Conservation (phyloP, 2,113 vertebrate species). For the Clarias magur region DNA sequence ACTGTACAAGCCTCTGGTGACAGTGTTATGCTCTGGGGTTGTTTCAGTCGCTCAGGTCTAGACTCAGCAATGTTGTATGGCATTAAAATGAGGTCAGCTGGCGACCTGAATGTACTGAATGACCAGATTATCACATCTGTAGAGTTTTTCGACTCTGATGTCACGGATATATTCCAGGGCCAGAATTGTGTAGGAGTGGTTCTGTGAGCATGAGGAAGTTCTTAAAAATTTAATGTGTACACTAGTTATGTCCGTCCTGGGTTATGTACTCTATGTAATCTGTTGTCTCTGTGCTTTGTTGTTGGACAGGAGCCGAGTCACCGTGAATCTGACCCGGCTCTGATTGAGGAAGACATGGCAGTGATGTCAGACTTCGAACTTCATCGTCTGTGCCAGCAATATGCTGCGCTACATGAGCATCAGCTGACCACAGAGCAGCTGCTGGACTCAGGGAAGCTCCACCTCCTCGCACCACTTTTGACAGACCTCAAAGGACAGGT, state of each 20-base stretch:
- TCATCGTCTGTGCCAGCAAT: constrained; percentile 88
- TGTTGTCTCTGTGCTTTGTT: neutral
- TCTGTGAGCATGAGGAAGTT: too few species aligned
- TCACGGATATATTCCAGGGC: too few species aligned
- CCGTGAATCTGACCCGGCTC: constrained; percentile 83
- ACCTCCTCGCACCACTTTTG: constrained; percentile 79
- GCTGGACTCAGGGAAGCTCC: constrained; percentile 94
- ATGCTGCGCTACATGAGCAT: constrained; percentile 77
- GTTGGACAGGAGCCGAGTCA: constrained; percentile 87
- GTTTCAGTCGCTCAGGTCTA: too few species aligned
- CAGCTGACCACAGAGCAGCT: constrained; percentile 80
- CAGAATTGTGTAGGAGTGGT: too few species aligned
- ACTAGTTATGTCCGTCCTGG: neutral
- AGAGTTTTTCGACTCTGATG: too few species aligned
- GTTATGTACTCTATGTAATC: neutral
- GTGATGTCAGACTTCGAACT: constrained; percentile 98
- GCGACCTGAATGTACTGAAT: too few species aligned
- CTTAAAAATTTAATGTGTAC: neutral
- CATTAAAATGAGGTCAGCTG: too few species aligned
- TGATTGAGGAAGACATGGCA: constrained; percentile 96
- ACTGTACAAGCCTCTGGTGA: too few species aligned
- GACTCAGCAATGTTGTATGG: too few species aligned
- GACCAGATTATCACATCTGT: too few species aligned
- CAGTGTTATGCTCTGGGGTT: too few species aligned
- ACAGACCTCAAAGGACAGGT: constrained; percentile 85